Evolutionary conservation across 1,140 invertebrate species (phyloP).

Genomic region (Drosophila subpulchrella): DNA sequence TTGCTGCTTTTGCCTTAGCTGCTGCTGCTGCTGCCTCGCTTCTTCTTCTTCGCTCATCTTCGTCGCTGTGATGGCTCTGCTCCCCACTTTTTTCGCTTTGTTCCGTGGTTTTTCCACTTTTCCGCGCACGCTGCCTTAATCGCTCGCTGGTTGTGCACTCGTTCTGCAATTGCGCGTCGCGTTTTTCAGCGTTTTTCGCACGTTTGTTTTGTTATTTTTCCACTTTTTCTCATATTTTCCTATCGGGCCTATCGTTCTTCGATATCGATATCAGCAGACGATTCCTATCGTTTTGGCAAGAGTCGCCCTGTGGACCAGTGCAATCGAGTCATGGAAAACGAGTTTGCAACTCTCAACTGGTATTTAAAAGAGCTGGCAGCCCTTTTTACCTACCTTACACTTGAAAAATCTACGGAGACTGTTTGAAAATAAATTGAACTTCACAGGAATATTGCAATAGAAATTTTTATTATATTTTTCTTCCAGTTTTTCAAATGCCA

Average conservation of each 20-base stretch:
- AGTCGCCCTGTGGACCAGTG: no score
- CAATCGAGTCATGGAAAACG: no score
- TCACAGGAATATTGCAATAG: no score
- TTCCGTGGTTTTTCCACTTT: conserved; percentile 36
- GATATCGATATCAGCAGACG: background rate
- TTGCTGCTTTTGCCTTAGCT: conserved; percentile 43
- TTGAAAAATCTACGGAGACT: no score
- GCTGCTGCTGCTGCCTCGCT: conserved; percentile 58
- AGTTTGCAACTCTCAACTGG: no score
- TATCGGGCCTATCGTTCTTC: conserved; percentile 3
- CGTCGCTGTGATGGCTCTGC: conserved; percentile 46
- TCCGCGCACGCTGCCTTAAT: conserved; percentile 26
- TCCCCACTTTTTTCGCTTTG: conserved; percentile 39
- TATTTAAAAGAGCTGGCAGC: no score
- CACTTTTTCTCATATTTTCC: conserved; percentile 63
- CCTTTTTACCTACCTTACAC: no score
- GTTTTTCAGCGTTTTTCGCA: conserved; percentile 73
- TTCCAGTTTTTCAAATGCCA: no score
- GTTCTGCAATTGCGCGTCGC: conserved; percentile 46
- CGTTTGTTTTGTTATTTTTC: conserved; percentile 78
- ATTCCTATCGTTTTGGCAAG: no score
- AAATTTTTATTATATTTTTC: no score
- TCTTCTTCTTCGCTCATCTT: conserved; percentile 80
- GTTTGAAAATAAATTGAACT: no score
- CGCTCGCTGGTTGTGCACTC: conserved; percentile 28